Evolutionary conservation across 2,888 invertebrate species (phyloP), one percentile per base, ranked within the genome.

Genomic region (Latheticus oryzae): DNA sequence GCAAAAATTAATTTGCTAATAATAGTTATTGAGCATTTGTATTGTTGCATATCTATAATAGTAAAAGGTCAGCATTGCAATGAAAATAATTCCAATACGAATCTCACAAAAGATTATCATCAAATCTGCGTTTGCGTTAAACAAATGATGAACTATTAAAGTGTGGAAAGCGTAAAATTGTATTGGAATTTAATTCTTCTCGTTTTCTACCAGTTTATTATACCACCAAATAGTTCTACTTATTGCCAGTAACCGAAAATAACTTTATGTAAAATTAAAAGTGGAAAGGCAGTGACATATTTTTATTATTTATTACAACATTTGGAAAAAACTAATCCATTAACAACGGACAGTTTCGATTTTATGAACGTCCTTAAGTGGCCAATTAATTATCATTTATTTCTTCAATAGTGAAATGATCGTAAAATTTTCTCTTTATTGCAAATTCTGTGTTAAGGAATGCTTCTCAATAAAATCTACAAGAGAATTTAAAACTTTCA

Each of bases 171-270:
- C 54, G 45, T 54, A 45, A 45, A 54, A 45, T 54, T 37, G 45
- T 33, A 17, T 26, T 45, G 45, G 45, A 54, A 54, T 45, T 54
- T 53, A 51, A 57, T 57, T 57, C 50, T 56, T 50, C 43, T 52
- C 43, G 51, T 51, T 51, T 52, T 45, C 52, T 45, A 52, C 38
- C 40, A 45, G 52, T 58, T 58, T 45, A 58, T 35, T 58, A 56
- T 50, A 56, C 56, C 48, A 12, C 40, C 40, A 40, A 50, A 56
- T 56, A 42, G 50, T 48, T 42, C 50, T 51, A 51, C 43, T 57
- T 57, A 57, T 51, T 37, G 30, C 43, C 16, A 30, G 13, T 51
- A 57, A 57, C 54, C 54, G 30, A 43, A 54, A 45, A 45, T 26
- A 26, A 16, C 35, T 55, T 48, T 38, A 55, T 38, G 19, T 23